Percentiles rank a stretch among this genome's conserved stretches.
These are phyloP conservation scores for Danaus plexippus DNA, from an alignment of 1,140 invertebrate species.

Conservation along the genomic window DNA sequence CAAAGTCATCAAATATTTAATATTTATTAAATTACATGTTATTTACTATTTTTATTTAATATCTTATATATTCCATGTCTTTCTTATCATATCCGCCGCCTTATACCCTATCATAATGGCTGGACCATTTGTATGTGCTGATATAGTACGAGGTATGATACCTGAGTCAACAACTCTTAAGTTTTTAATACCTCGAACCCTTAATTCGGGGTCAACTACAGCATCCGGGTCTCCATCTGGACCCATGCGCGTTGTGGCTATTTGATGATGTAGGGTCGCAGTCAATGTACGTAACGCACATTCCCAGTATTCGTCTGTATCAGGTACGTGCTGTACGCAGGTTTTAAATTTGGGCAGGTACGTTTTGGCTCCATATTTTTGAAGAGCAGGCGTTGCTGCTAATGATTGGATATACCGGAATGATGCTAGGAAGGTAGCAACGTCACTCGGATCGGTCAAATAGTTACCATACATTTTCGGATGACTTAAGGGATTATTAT, in stretches of 20 bases:
- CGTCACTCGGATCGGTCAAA: conserved; percentile 70
- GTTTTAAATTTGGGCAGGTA: conserved; percentile 59
- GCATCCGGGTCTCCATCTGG: conserved; percentile 62
- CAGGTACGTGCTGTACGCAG: conserved; percentile 57
- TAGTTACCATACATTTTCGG: conserved; percentile 79
- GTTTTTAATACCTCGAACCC: conserved; percentile 68
- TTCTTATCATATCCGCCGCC: conserved; percentile 65
- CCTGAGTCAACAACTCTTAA: conserved; percentile 74
- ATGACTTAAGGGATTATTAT: conserved; percentile 74
- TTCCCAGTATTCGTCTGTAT: conserved; percentile 74
- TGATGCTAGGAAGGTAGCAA: conserved; percentile 65
- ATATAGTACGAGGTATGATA: conserved; percentile 70
- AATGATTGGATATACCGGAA: conserved; percentile 64
- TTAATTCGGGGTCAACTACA: conserved; percentile 72
- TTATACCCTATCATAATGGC: conserved; percentile 72
- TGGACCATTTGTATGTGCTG: conserved; percentile 71
- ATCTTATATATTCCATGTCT: conserved; percentile 25
- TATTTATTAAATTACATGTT: neutral
- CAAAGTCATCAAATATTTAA: neutral
- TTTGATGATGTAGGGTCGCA: conserved; percentile 73
- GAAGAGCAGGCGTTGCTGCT: conserved; percentile 63
- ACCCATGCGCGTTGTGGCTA: conserved; percentile 80
- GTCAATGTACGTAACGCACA: conserved; percentile 72
- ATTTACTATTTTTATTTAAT: conserved; percentile 11
- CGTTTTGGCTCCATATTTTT: conserved; percentile 63